Percentiles rank a stretch among this genome's conserved stretches.
Evolutionary conservation across 2,113 vertebrate genomes (phyloP).

Genomic region (Marmota flaviventris): DNA sequence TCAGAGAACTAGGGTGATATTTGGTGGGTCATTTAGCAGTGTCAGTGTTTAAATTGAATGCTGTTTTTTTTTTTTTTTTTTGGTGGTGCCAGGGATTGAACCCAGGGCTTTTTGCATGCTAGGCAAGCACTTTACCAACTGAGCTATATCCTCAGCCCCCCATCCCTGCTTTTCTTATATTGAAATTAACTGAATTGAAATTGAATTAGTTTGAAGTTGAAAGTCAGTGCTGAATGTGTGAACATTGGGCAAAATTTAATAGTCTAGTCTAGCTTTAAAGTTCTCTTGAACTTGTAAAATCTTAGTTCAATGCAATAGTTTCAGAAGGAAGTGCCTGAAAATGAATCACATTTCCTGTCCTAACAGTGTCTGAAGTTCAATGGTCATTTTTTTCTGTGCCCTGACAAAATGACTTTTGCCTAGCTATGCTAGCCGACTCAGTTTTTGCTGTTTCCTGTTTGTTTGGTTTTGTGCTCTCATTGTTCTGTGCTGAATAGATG

Average conservation of each 20-base stretch:
- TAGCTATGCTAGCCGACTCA: constrained; percentile 39
- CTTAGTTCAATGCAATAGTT: constrained; percentile 79
- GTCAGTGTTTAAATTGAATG: constrained; percentile 64
- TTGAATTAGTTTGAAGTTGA: constrained; percentile 32
- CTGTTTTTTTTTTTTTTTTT: neutral
- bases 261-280: constrained; percentile 77
- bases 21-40: constrained; percentile 64
- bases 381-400: constrained; percentile 64
- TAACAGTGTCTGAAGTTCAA: constrained; percentile 71
- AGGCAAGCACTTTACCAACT: too few species aligned
- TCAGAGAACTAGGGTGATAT: constrained; percentile 49
- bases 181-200: constrained; percentile 3
- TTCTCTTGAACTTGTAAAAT: constrained; percentile 78
- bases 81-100: too few species aligned
- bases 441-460: constrained; percentile 44
- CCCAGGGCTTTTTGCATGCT: too few species aligned
- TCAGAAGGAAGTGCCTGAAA: constrained; percentile 82
- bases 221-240: constrained; percentile 47
- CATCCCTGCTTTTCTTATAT: neutral
- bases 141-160: too few species aligned
- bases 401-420: constrained; percentile 73
- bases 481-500: neutral
- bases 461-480: neutral
- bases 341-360: constrained; percentile 79
- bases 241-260: constrained; percentile 81